Evolutionary conservation across 2,888 invertebrate species (phyloP).

Genomic region (Pecten maximus): DNA sequence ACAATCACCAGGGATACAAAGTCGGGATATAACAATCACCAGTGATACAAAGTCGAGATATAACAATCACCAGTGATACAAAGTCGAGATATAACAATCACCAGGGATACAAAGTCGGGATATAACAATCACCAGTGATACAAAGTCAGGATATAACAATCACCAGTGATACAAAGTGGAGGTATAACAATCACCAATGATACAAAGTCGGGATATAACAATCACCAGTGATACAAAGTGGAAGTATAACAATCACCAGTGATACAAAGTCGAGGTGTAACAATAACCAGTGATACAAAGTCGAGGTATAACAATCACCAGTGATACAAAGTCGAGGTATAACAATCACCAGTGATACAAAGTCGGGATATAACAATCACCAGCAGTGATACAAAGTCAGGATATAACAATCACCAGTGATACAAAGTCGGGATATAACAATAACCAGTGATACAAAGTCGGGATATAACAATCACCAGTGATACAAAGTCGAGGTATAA

Average conservation of each 20-base stretch:
- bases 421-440: not conserved
- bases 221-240: not conserved
- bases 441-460: constrained; percentile 11
- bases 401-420: not conserved
- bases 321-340: not conserved
- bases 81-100: not conserved
- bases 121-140: not conserved
- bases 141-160: too few relatives aligned
- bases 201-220: not conserved
- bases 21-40: not conserved
- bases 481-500: not conserved
- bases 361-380: not conserved
- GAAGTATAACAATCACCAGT: too few relatives aligned
- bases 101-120: not conserved
- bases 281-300: not conserved
- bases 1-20: not conserved
- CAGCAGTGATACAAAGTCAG: too few relatives aligned
- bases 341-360: too few relatives aligned
- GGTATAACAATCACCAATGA: not conserved
- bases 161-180: not conserved
- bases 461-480: not conserved
- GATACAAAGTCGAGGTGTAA: not conserved
- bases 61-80: too few relatives aligned
- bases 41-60: not conserved
- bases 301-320: not conserved